phyloP scores from a whole-genome alignment of 30 jellyfish, hydroid and myxozoan genomes.

The Hydractinia echinata region DNA sequence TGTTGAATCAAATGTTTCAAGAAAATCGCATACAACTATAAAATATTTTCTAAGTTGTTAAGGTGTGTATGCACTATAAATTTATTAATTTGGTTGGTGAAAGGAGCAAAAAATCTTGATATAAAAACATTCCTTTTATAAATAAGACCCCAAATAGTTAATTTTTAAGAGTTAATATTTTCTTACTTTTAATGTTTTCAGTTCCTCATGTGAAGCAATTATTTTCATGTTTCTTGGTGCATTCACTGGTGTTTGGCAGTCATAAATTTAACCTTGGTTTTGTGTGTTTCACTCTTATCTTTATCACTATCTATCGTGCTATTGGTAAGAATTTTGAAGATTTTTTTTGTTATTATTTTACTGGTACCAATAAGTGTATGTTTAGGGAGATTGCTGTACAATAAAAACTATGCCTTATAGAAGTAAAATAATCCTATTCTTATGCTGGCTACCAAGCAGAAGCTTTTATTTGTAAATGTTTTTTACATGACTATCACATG shows the following conservation, averaged over 20 bases:
- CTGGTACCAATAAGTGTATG: not conserved
- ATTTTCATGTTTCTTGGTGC: conserved; percentile 95
- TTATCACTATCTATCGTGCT: conserved; percentile 59
- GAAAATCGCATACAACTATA: conserved; percentile 89
- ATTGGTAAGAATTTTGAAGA: conserved; percentile 63
- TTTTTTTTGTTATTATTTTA: not conserved
- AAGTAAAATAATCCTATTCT: too few relatives aligned
- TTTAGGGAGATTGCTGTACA: too few relatives aligned
- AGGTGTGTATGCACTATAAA: conserved; percentile 31
- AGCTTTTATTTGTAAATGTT: too few relatives aligned
- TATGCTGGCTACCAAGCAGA: too few relatives aligned
- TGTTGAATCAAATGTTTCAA: conserved; percentile 88
- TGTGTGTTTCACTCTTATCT: conserved; percentile 53
- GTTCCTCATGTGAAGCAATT: conserved; percentile 89
- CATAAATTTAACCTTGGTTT: conserved; percentile 65
- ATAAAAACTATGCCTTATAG: too few relatives aligned
- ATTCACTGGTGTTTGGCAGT: conserved; percentile 49
- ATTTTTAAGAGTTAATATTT: too few relatives aligned
- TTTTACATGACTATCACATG: too few relatives aligned
- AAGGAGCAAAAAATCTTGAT: too few relatives aligned
- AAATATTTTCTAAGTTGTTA: conserved; percentile 60
- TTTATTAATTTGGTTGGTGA: too few relatives aligned
- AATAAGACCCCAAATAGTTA: too few relatives aligned
- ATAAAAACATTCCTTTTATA: too few relatives aligned
- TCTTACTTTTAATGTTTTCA: not conserved